Conservation (phyloP, 2,888 invertebrate genomes). For the Ptychoptera contaminata region DNA sequence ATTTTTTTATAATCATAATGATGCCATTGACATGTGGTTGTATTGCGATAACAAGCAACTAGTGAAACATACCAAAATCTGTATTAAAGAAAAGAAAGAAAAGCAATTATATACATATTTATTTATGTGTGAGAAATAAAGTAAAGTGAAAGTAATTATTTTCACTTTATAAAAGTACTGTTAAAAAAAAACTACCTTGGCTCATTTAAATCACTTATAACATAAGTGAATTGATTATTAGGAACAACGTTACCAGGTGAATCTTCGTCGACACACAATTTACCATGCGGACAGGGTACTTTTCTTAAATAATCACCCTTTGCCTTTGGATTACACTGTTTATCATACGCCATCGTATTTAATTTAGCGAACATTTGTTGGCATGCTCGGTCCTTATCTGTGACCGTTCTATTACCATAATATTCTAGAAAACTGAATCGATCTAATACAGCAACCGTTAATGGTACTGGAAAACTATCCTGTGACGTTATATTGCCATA, state of each 20-base stretch:
- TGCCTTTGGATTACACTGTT: constrained; percentile 49
- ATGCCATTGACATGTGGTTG: constrained; percentile 69
- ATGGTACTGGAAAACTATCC: constrained; percentile 42
- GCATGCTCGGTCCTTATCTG: constrained; percentile 59
- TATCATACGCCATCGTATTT: constrained; percentile 69
- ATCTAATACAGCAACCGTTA: constrained; percentile 78
- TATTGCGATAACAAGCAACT: constrained; percentile 79
- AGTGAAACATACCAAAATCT: constrained; percentile 95
- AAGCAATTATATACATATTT: not conserved
- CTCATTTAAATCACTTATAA: constrained; percentile 73
- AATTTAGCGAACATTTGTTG: constrained; percentile 74
- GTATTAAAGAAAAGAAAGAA: constrained; percentile 18
- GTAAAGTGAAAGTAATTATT: not conserved
- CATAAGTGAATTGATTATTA: constrained; percentile 86
- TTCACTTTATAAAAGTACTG: not conserved
- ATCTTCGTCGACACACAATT: constrained; percentile 77
- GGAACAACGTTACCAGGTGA: constrained; percentile 69
- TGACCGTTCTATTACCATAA: constrained; percentile 59
- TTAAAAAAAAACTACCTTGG: constrained; percentile 50
- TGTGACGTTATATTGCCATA: constrained; percentile 85
- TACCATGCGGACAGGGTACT: constrained; percentile 64
- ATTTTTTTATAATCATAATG: constrained; percentile 39
- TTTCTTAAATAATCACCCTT: constrained; percentile 64
- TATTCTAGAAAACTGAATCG: constrained; percentile 77
- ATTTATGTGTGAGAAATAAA: not conserved